A percentile compares a stretch with the other conserved stretches of the same genome.
Conservation (phyloP, 2,888 invertebrate species). For the Dolomedes plantarius region DNA sequence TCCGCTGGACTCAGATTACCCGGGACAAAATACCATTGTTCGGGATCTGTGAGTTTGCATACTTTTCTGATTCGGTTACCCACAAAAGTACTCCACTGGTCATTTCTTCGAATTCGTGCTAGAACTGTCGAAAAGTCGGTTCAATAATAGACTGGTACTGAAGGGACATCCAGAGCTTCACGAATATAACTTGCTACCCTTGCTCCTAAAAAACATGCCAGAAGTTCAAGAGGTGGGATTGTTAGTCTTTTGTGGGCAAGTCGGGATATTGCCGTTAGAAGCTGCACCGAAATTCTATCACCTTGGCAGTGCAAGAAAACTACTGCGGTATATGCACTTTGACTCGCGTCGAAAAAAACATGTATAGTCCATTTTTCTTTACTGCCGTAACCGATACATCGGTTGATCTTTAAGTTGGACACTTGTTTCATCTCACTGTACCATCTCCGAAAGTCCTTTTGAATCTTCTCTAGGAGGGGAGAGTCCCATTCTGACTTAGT, state of each 20-base stretch:
- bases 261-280: too few relatives aligned
- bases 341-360: not conserved
- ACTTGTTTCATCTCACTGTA: not conserved
- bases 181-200: not conserved
- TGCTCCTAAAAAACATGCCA: not conserved
- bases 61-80: not conserved
- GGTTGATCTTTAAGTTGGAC: not conserved
- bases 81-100: not conserved
- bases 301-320: not conserved
- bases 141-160: not conserved
- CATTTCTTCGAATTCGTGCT: not conserved
- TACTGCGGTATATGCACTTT: too few relatives aligned
- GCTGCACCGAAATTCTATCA: not conserved
- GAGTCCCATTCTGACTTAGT: not conserved
- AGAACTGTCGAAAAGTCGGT: not conserved
- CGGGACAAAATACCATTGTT: not conserved
- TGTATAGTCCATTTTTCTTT: not conserved
- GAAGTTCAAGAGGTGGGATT: too few relatives aligned
- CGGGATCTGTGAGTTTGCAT: not conserved
- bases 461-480: not conserved
- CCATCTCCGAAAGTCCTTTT: not conserved
- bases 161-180: not conserved
- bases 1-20: not conserved
- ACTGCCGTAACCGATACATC: not conserved
- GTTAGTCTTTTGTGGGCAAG: not conserved